phyloP scores from a whole-genome alignment of 2,797 vertebrate species.

The Myotis findleyi region DNA sequence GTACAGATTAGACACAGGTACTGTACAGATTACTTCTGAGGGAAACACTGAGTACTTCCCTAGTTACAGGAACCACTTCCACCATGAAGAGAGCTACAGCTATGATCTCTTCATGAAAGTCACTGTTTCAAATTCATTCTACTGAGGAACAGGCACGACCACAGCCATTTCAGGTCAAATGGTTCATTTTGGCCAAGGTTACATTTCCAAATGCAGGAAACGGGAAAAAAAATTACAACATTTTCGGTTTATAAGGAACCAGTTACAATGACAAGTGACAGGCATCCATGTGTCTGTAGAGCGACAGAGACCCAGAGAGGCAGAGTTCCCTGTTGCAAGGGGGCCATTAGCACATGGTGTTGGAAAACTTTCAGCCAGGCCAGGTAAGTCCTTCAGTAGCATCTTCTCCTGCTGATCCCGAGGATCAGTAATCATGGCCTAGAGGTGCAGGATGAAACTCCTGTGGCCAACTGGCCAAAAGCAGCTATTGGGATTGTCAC shows the following conservation, averaged over 20 bases:
- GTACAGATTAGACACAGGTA: background rate
- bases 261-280: background rate
- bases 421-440: too few species aligned
- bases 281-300: background rate
- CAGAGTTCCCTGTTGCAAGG: fast-evolving
- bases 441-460: background rate
- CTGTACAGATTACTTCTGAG: background rate
- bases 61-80: background rate
- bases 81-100: background rate
- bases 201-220: background rate
- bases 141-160: background rate
- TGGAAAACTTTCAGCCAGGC: background rate
- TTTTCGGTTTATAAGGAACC: background rate
- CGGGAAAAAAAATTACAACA: background rate
- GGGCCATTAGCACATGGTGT: background rate
- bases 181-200: background rate
- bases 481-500: background rate
- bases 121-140: background rate
- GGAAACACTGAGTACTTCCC: background rate
- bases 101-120: background rate
- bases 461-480: background rate
- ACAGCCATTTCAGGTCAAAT: background rate
- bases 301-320: background rate
- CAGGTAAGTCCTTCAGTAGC: background rate
- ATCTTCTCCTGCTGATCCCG: too few species aligned